Conservation (phyloP, 2,113 vertebrate genomes). For the Cepphus grylle region DNA sequence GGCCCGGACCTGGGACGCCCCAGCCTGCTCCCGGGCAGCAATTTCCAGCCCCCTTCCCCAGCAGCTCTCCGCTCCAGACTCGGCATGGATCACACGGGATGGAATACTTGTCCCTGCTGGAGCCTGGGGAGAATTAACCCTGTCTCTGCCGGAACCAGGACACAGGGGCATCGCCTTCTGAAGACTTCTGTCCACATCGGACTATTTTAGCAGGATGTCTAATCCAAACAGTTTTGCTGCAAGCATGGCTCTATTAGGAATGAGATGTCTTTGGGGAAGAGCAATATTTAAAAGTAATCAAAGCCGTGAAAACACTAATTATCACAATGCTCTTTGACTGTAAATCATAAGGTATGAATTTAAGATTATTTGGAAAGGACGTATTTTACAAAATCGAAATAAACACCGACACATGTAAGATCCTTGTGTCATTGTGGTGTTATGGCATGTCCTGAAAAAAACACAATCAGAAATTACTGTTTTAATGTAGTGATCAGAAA, state of each 20-base stretch:
- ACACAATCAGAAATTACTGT: neutral
- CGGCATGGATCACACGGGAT: too few relatives aligned
- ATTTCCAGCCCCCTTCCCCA: too few relatives aligned
- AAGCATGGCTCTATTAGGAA: neutral
- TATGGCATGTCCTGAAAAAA: neutral
- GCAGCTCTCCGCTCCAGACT: too few relatives aligned
- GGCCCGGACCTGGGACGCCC: too few relatives aligned
- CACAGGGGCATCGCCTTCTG: neutral
- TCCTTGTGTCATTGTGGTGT: neutral
- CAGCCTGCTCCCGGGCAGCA: too few relatives aligned
- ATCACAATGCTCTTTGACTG: accelerated
- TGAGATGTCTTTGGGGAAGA: neutral
- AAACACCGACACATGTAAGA: neutral
- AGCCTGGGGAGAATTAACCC: too few relatives aligned
- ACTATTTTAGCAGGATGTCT: neutral
- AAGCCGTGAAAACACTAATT: neutral
- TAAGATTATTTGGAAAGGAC: neutral
- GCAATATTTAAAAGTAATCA: neutral
- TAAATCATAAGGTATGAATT: neutral
- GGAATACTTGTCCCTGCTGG: too few relatives aligned
- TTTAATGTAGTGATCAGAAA: neutral
- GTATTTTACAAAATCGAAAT: neutral
- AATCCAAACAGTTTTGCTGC: neutral
- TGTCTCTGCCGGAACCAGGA: too few relatives aligned
- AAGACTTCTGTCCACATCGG: neutral